Evolutionary conservation across 2,797 vertebrate species (phyloP).

Genomic region (Alcedo quadribrachys): DNA sequence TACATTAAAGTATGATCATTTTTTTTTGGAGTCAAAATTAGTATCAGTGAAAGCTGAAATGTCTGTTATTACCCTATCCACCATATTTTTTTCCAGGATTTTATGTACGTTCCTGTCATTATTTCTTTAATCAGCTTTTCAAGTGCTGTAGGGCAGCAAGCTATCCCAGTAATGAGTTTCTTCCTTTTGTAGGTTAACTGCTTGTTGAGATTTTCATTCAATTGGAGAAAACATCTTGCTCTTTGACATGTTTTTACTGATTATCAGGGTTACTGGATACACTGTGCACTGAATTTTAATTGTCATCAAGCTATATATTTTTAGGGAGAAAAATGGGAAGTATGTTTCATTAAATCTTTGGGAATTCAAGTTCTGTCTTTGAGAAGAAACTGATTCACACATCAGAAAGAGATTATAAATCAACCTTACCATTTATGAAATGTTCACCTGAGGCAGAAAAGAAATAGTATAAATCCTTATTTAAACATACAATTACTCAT

Average conservation of each 20-base stretch:
- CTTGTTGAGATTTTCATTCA: slow-evolving; percentile 72
- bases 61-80: not conserved
- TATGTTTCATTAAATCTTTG: slow-evolving; percentile 54
- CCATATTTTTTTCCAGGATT: not conserved
- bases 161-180: slow-evolving; percentile 73
- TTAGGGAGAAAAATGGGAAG: slow-evolving; percentile 65
- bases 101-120: slow-evolving; percentile 26
- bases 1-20: slow-evolving; percentile 26
- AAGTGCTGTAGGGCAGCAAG: slow-evolving; percentile 70
- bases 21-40: slow-evolving; percentile 29
- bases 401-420: slow-evolving; percentile 52
- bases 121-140: slow-evolving; percentile 75
- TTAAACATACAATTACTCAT: slow-evolving; percentile 61
- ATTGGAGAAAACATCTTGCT: slow-evolving; percentile 62
- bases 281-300: slow-evolving; percentile 72
- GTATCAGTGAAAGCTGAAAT: not conserved
- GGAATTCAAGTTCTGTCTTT: slow-evolving; percentile 46
- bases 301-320: slow-evolving; percentile 62
- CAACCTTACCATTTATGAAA: slow-evolving; percentile 62
- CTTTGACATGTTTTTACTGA: slow-evolving; percentile 71
- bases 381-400: slow-evolving; percentile 62
- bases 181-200: slow-evolving; percentile 73
- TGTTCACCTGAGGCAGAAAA: slow-evolving; percentile 47
- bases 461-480: slow-evolving; percentile 48
- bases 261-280: slow-evolving; percentile 75